Conservation (phyloP, 92 coral and sea anemone species). For the Porites rus region DNA sequence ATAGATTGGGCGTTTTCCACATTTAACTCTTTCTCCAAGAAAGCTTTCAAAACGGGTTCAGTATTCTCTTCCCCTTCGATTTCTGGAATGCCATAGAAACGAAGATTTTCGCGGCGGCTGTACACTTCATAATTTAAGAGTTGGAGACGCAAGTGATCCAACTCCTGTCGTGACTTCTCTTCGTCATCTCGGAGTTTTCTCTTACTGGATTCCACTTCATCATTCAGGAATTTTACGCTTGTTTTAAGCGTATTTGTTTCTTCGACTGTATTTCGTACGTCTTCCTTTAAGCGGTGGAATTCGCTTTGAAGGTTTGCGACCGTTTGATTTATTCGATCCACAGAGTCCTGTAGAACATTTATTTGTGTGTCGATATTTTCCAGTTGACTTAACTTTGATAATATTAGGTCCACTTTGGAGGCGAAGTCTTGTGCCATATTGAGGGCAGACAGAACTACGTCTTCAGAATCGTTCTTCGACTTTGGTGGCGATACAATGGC, state of each 20-base stretch:
- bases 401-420: constrained; percentile 13
- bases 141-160: constrained; percentile 11
- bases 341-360: not conserved
- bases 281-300: not conserved
- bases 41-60: not conserved
- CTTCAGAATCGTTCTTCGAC: constrained; percentile 1
- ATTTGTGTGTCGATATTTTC: not conserved
- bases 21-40: constrained; percentile 18
- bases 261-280: not conserved
- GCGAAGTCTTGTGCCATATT: constrained; percentile 15
- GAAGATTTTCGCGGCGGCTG: constrained; percentile 30
- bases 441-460: constrained; percentile 3
- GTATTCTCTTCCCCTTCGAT: constrained; percentile 7
- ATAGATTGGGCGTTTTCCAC: not conserved
- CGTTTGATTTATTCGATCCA: not conserved
- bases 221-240: not conserved
- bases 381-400: not conserved
- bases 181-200: not conserved
- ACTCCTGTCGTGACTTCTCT: not conserved
- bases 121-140: constrained; percentile 23
- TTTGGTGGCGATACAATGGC: constrained; percentile 2
- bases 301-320: not conserved
- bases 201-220: not conserved
- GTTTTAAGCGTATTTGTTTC: not conserved
- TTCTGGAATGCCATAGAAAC: constrained; percentile 27